Evolutionary conservation across 1,140 invertebrate species (phyloP).

Genomic region (Telenomus remus): DNA sequence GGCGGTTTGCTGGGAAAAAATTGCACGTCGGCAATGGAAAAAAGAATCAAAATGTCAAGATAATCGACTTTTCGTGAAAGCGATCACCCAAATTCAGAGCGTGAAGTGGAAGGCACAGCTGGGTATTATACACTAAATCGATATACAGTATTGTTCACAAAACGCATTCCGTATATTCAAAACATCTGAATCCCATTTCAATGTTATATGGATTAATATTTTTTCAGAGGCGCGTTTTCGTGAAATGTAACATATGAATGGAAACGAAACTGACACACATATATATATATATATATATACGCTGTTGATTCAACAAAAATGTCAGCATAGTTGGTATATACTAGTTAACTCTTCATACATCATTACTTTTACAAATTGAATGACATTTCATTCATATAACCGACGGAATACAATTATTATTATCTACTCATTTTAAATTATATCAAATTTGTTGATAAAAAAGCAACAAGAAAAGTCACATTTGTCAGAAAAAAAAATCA

Average conservation of each 20-base stretch:
- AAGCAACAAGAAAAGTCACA: not conserved
- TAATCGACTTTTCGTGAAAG: conserved; percentile 54
- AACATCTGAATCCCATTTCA: conserved; percentile 25
- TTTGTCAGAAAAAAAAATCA: not conserved
- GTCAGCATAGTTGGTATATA: not conserved
- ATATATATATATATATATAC: not conserved
- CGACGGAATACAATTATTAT: too few species aligned
- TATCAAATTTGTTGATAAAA: too few species aligned
- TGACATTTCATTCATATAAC: too few species aligned
- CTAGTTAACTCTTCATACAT: too few species aligned
- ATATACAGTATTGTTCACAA: conserved; percentile 41
- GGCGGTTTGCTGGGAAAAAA: conserved; percentile 28
- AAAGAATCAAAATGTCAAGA: conserved; percentile 43
- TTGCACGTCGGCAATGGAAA: conserved; percentile 18
- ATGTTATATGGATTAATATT: conserved; percentile 39
- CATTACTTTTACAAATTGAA: too few species aligned
- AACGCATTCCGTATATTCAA: conserved; percentile 34
- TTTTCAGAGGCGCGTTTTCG: conserved; percentile 9
- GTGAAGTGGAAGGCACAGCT: conserved; percentile 44
- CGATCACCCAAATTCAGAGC: conserved; percentile 31
- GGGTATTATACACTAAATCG: conserved; percentile 29
- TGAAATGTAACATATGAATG: conserved; percentile 12
- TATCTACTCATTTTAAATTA: too few species aligned
- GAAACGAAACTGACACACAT: conserved; percentile 4
- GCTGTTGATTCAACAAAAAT: conserved; percentile 9